These are phyloP conservation scores for Erpetoichthys calabaricus DNA, from an alignment of 2,797 vertebrate species.

Conservation along the genomic window DNA sequence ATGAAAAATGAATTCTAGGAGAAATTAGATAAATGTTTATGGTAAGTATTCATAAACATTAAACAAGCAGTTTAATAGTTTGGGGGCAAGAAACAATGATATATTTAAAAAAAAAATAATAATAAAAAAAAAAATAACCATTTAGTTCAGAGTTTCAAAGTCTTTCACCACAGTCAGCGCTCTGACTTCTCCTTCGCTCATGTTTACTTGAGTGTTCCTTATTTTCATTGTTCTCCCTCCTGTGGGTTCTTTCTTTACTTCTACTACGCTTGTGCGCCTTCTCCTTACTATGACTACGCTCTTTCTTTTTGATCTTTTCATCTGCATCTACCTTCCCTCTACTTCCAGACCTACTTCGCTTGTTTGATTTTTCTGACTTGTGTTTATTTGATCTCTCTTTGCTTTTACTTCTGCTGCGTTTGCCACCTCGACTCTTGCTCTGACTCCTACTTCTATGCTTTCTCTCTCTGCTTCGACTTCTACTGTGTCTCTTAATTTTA, in stretches of 20 bases:
- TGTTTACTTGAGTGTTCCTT: conserved; percentile 67
- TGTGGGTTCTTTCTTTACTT: conserved; percentile 65
- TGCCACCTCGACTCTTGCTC: conserved; percentile 65
- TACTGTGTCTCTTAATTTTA: conserved; percentile 70
- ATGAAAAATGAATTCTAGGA: conserved; percentile 52
- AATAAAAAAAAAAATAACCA: conserved; percentile 45
- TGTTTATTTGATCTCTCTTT: conserved; percentile 56
- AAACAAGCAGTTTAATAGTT: conserved; percentile 35
- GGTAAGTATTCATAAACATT: conserved; percentile 31
- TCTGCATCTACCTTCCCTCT: conserved; percentile 50
- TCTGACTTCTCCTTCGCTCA: conserved; percentile 64
- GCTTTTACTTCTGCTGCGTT: conserved; percentile 54
- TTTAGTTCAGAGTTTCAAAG: conserved; percentile 52
- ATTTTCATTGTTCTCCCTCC: conserved; percentile 61
- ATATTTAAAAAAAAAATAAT: conserved; percentile 20
- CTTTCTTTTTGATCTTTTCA: conserved; percentile 73
- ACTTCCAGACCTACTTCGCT: conserved; percentile 54
- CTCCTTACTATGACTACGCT: conserved; percentile 71
- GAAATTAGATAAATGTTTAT: conserved; percentile 48
- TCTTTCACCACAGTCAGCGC: conserved; percentile 59
- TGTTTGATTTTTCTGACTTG: conserved; percentile 51
- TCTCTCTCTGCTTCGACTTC: conserved; percentile 62
- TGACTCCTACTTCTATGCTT: conserved; percentile 68
- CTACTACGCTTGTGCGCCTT: conserved; percentile 53
- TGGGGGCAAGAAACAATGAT: conserved; percentile 20